These are phyloP conservation scores for Tetragnatha versicolor DNA, from an alignment of 1,140 invertebrate species.

Conservation along the genomic window DNA sequence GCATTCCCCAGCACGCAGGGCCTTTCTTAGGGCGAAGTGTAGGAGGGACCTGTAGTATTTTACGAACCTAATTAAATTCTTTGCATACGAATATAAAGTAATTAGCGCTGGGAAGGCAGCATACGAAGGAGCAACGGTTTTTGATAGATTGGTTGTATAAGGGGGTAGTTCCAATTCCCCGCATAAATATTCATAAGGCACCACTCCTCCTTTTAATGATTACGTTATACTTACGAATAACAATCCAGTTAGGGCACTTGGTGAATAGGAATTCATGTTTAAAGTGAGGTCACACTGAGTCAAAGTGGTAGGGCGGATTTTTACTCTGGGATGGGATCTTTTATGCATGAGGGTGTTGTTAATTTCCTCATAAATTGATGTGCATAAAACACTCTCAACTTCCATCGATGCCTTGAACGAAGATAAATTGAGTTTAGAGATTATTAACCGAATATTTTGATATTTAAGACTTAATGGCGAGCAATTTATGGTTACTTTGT, in stretches of 20 bases:
- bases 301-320: neutral
- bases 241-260: constrained; percentile 11
- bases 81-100: constrained; percentile 52
- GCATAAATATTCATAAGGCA: constrained; percentile 51
- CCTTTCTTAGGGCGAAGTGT: constrained; percentile 16
- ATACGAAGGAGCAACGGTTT: constrained; percentile 24
- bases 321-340: neutral
- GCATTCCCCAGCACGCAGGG: constrained; percentile 5
- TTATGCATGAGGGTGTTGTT: neutral
- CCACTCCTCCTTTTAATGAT: constrained; percentile 53
- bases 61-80: constrained; percentile 55
- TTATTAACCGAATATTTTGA: no score
- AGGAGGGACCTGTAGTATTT: constrained; percentile 30
- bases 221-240: constrained; percentile 45
- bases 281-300: constrained; percentile 14
- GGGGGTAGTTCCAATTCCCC: constrained; percentile 42
- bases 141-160: constrained; percentile 53
- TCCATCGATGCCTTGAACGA: no score
- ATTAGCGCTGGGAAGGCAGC: constrained; percentile 41
- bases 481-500: no score
- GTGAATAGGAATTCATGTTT: constrained; percentile 39
- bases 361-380: no score
- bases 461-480: no score
- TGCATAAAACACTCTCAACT: no score
- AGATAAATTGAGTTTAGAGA: no score